Conservation (phyloP, 2,797 vertebrate genomes). For the Poliocrania exsul region DNA sequence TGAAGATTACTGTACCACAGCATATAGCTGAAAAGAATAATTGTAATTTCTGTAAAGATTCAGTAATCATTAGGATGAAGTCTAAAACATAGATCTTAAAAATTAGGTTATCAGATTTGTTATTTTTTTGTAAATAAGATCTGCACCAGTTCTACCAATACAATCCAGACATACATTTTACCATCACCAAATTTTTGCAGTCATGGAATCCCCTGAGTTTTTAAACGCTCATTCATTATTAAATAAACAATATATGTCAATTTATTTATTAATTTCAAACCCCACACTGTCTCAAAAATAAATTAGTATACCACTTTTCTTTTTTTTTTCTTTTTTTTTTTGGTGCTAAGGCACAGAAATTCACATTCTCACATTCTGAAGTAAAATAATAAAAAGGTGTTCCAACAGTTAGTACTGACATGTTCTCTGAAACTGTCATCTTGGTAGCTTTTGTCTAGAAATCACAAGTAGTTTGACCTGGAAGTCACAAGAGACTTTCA, state of each 20-base stretch:
- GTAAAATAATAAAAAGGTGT: not conserved
- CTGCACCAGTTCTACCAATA: not conserved
- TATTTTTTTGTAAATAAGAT: not conserved
- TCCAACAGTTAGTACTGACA: not conserved
- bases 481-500: not conserved
- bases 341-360: not conserved
- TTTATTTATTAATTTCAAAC: not conserved
- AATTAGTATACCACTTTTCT: not conserved
- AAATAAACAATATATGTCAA: not conserved
- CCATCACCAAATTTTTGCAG: not conserved
- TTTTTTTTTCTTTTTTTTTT: not conserved
- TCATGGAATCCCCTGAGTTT: not conserved
- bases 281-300: not conserved
- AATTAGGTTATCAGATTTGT: not conserved
- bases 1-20: not conserved
- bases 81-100: conserved; percentile 5
- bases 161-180: not conserved
- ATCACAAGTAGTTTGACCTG: not conserved
- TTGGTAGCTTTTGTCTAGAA: not conserved
- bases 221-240: not conserved
- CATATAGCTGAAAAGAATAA: not conserved
- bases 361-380: not conserved
- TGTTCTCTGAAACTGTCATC: not conserved
- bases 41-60: not conserved
- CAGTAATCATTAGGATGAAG: not conserved